phyloP scores from a whole-genome alignment of 2,888 invertebrate species.

The Dryadula phaetusa region DNA sequence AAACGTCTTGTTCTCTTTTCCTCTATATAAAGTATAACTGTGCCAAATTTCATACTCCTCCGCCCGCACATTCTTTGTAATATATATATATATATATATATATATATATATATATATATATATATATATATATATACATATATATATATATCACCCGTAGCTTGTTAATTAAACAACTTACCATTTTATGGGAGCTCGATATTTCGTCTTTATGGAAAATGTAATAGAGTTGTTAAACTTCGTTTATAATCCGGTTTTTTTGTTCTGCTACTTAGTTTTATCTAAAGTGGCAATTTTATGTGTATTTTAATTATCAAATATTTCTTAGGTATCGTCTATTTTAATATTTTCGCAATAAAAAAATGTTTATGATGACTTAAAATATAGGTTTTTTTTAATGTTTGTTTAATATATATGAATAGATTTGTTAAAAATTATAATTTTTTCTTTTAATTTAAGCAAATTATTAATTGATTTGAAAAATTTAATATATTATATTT shows the following conservation, averaged over 20 bases:
- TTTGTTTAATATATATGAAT: too few relatives aligned
- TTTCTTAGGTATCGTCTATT: background rate
- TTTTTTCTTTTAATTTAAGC: too few relatives aligned
- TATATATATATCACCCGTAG: slow-evolving; percentile 6
- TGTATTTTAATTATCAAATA: background rate
- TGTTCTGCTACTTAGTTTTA: background rate
- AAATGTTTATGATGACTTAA: background rate
- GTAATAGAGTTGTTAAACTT: slow-evolving; percentile 30
- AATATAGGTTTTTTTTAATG: background rate
- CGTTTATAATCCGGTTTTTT: slow-evolving; percentile 27
- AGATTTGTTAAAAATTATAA: too few relatives aligned
- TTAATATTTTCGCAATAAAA: background rate
- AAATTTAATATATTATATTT: too few relatives aligned
- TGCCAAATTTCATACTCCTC: too few relatives aligned
- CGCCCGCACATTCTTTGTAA: too few relatives aligned
- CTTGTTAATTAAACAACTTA: slow-evolving; percentile 26
- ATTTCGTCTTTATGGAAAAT: slow-evolving; percentile 30
- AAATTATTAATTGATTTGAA: too few relatives aligned
- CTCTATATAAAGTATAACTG: too few relatives aligned
- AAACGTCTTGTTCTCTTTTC: too few relatives aligned
- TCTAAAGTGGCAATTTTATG: slow-evolving; percentile 13
- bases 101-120: too few relatives aligned
- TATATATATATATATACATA: too few relatives aligned
- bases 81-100: too few relatives aligned
- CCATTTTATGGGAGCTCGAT: slow-evolving; percentile 28